These are phyloP conservation scores for Merodon equestris DNA, from an alignment of 2,888 invertebrate genomes.

Conservation along the genomic window DNA sequence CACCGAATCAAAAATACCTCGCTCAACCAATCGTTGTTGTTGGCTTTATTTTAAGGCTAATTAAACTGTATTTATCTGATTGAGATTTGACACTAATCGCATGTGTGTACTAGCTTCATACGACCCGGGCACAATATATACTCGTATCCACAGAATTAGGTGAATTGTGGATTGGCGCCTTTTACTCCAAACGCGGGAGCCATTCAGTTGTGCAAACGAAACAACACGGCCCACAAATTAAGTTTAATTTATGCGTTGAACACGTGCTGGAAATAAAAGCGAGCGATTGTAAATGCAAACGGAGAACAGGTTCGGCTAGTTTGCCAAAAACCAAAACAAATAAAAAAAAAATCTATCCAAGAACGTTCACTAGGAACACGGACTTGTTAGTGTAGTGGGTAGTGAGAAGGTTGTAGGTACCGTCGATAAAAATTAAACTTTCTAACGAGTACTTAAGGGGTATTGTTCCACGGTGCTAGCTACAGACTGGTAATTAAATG, in stretches of 20 bases:
- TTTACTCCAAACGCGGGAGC: constrained; percentile 14
- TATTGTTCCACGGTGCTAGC: neutral
- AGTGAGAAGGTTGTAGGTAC: neutral
- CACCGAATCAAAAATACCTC: too few relatives aligned
- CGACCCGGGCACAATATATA: neutral
- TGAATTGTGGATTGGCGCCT: constrained; percentile 21
- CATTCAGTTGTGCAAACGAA: constrained; percentile 27
- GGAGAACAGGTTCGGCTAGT: constrained; percentile 3
- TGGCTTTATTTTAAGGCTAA: constrained; percentile 13
- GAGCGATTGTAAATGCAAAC: constrained; percentile 21
- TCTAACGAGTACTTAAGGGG: neutral
- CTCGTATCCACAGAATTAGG: constrained; percentile 18
- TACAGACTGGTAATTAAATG: constrained; percentile 36
- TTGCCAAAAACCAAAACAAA: constrained; percentile 2
- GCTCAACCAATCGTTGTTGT: too few relatives aligned
- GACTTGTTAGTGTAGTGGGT: too few relatives aligned
- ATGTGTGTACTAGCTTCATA: constrained; percentile 12
- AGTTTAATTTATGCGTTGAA: constrained; percentile 55
- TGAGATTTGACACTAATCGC: constrained; percentile 47
- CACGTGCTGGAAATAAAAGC: constrained; percentile 47
- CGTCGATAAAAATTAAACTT: constrained; percentile 11
- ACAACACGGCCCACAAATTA: constrained; percentile 46
- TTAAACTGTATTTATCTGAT: constrained; percentile 57
- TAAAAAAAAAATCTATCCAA: too few relatives aligned
- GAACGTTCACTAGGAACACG: too few relatives aligned